phyloP scores from a whole-genome alignment of 2,888 invertebrate genomes.

The Merodon equestris region DNA sequence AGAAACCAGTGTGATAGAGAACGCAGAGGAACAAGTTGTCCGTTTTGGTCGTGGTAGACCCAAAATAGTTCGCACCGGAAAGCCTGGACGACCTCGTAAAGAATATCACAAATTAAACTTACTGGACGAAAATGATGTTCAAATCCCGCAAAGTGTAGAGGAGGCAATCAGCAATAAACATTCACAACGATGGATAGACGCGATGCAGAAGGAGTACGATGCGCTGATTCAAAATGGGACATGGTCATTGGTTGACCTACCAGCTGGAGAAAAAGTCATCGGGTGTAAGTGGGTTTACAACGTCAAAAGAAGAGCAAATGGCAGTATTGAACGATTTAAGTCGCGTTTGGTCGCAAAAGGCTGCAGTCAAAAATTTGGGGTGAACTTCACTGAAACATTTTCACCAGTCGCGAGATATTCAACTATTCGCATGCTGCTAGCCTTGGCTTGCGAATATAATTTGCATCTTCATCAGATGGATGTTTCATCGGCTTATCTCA shows the following conservation, averaged over 20 bases:
- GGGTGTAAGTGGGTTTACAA: background rate
- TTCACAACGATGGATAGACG: background rate
- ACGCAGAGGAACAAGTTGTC: background rate
- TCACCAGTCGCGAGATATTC: slow-evolving; percentile 62
- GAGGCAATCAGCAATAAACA: background rate
- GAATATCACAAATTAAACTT: background rate
- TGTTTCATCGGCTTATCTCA: slow-evolving; percentile 66
- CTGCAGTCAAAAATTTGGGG: slow-evolving; percentile 56
- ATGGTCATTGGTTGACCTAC: slow-evolving; percentile 9
- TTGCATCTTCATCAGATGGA: slow-evolving; percentile 68
- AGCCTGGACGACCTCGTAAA: too few relatives aligned
- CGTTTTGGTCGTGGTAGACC: background rate
- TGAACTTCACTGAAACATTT: slow-evolving; percentile 64
- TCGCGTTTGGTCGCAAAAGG: slow-evolving; percentile 53
- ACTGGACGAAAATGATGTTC: too few relatives aligned
- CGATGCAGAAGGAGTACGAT: slow-evolving; percentile 7
- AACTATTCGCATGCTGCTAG: slow-evolving; percentile 65
- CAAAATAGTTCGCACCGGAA: slow-evolving; percentile 6
- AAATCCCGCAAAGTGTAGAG: slow-evolving; percentile 4
- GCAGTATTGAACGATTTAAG: slow-evolving; percentile 38
- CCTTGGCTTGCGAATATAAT: slow-evolving; percentile 60
- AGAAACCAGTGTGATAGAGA: background rate
- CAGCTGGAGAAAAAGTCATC: slow-evolving; percentile 17
- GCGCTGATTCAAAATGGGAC: slow-evolving; percentile 2
- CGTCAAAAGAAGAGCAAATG: background rate